Base-by-base conservation (phyloP, 2,797 vertebrate species). In the Podarcis lilfordi region DNA sequence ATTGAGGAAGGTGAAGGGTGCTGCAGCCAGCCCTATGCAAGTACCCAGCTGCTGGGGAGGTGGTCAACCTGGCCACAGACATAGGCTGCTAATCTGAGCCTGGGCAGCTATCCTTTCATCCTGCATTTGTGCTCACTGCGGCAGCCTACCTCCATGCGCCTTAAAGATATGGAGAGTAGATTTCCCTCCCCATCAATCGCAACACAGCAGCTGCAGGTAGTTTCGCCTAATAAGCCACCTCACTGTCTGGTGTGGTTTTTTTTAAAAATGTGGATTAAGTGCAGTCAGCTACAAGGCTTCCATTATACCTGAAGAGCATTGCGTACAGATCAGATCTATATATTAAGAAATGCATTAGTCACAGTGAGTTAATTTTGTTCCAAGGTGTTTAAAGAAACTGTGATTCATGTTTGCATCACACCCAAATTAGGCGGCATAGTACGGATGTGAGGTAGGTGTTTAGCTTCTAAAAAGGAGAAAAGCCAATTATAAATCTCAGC, bases 361-460 rank as follows among this genome's bases (percentile, higher is more conserved):
- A 89, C 84, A 74, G 1, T 2, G 75, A 11, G 80, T 83, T 89
- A 87, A 71, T 88, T 91, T 93, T 87, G 55, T 85, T 83, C 79
- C 77, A 88, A 86, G 82, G 81, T 83, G 84, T 87, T 92, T 90
- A 89, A 89, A 86, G 77, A 85, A 87, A 61, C 55, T 11, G 88
- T 79, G 91, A 91, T 68, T 92, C 92, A 88, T 89, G 64, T 50
- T 45, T 32, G 45, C 40, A 71, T 79, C 27, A 32, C 8, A 84
- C 35, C 75, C 66, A 88, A 84, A 88, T 59, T 72, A 59, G 86
- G 83, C 85, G 86, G 85, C 78, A 87, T 43, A 50, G 72, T 89
- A 93, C 84, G 88, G 66, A 90, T 23, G 84, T 88, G 93, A 69
- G 91, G 86, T 82, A 92, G 17, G 86, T 82, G 84, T 89, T 25